These are phyloP conservation scores for Beroe ovata DNA, from an alignment of 37 sponge, comb jelly and placozoan species.

Conservation along the genomic window DNA sequence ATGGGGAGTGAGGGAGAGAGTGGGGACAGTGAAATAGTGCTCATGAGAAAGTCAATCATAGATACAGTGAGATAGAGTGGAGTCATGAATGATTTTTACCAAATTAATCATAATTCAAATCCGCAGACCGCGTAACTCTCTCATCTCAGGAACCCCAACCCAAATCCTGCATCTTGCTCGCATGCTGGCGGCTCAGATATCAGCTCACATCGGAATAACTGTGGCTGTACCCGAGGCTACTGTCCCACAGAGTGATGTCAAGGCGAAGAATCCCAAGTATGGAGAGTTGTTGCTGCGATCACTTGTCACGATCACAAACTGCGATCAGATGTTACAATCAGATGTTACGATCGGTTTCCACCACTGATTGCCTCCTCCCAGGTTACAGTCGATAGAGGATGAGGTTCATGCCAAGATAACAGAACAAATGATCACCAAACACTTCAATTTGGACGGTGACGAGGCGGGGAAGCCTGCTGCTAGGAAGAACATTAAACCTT, in stretches of 20 bases:
- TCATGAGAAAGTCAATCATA: too few relatives aligned
- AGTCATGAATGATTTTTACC: too few relatives aligned
- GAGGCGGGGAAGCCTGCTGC: neutral
- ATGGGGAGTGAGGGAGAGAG: too few relatives aligned
- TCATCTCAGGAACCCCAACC: conserved; percentile 49
- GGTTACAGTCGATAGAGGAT: conserved; percentile 12
- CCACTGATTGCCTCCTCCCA: too few relatives aligned
- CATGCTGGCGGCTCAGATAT: conserved; percentile 90
- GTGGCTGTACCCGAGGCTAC: conserved; percentile 30
- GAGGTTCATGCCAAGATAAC: conserved; percentile 50
- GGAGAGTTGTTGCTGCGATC: too few relatives aligned
- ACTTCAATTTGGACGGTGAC: conserved; percentile 55
- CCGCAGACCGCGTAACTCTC: too few relatives aligned
- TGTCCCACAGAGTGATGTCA: conserved; percentile 16
- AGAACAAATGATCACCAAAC: conserved; percentile 49
- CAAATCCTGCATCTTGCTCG: conserved; percentile 83
- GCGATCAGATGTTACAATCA: too few relatives aligned
- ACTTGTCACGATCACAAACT: too few relatives aligned
- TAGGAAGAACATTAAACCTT: conserved; percentile 37
- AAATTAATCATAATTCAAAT: too few relatives aligned
- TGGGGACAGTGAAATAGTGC: too few relatives aligned
- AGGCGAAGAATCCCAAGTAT: conserved; percentile 17
- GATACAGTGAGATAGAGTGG: too few relatives aligned
- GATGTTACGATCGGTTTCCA: too few relatives aligned
- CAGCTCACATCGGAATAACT: conserved; percentile 58